Base-by-base conservation (phyloP, 2,113 vertebrate genomes). In the Petroica traversi region DNA sequence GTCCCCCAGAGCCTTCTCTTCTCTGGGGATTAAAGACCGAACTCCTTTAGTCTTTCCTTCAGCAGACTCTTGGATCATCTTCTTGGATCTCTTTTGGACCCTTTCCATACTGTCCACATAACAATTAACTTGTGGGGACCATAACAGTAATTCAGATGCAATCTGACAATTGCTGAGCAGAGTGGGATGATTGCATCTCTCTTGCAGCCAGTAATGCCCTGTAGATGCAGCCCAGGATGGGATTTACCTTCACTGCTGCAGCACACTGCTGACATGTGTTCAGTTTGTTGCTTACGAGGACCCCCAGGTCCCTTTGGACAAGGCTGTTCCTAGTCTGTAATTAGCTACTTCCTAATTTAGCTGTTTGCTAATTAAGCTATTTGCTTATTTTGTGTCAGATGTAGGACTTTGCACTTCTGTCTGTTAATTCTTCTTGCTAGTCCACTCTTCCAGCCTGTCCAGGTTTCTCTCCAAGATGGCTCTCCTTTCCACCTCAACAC, bases 1-100 rank as follows among this genome's bases (percentile, higher is more conserved):
- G 3, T 66, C 28, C 10, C 9, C 23, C 0, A 0, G 12, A 52
- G 6, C 12, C 26, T 43, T 64, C 34, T 34, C 25, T 49, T 36
- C 33, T 14, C 23, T 0, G 0, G 36, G 5, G 28, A 38, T 26
- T 36, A 51, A 38, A 81, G 38, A 45, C 16, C 7, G 20, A 59
- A 52, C 16, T 67, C 29, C 8, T 74, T 45, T 28, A 40, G 8
- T 45, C 5, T 52, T 74, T 52, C 28, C 5, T 19, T 19, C 19
- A 52, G 13, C 16, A n/a, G 11, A 7, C 25, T n/a, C 45, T 52
- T 67, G 40, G 28, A 31, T 22, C 11, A 52, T 26, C 11, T 25
- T 59, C 33, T 89, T 46, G 19, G 11, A 7, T 82, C 24, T 75
- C 20, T 9, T 61, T 31, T 40, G 17, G 28, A 59, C 7, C 19